phyloP scores from a whole-genome alignment of 1,140 invertebrate genomes.

The Leptinotarsa undecemlineata region DNA sequence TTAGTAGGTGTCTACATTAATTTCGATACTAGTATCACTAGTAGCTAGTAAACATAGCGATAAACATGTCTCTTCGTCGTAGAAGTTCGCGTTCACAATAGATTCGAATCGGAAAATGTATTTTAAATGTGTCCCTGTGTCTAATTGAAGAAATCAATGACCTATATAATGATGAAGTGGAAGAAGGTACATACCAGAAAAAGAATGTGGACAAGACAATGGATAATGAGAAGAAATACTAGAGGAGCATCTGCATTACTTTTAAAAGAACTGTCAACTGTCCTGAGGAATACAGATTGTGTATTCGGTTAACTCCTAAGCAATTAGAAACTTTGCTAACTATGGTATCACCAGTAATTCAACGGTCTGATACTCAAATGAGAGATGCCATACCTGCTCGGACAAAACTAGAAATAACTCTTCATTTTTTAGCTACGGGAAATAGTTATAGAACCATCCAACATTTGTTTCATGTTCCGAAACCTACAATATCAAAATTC shows the following conservation, averaged over 20 bases:
- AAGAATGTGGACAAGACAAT: neutral
- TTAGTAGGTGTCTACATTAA: neutral
- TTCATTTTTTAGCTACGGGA: conserved; percentile 16
- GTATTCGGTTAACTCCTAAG: neutral
- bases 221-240: neutral
- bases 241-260: neutral
- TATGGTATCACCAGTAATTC: conserved; percentile 14
- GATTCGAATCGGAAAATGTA: neutral
- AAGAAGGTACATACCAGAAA: neutral
- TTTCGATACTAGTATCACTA: conserved; percentile 5
- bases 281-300: conserved; percentile 16
- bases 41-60: neutral
- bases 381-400: conserved; percentile 16
- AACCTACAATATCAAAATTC: conserved; percentile 21
- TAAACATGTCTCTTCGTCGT: conserved; percentile 1
- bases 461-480: conserved; percentile 20
- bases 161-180: neutral
- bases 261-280: neutral
- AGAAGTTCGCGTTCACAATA: neutral
- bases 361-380: conserved; percentile 9
- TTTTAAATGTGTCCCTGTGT: conserved; percentile 3
- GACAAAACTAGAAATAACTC: conserved; percentile 21
- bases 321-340: conserved; percentile 2
- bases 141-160: conserved; percentile 10
- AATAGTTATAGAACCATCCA: conserved; percentile 1